Conservation (phyloP, 2,797 vertebrate genomes). For the Gymnothorax reevesii region DNA sequence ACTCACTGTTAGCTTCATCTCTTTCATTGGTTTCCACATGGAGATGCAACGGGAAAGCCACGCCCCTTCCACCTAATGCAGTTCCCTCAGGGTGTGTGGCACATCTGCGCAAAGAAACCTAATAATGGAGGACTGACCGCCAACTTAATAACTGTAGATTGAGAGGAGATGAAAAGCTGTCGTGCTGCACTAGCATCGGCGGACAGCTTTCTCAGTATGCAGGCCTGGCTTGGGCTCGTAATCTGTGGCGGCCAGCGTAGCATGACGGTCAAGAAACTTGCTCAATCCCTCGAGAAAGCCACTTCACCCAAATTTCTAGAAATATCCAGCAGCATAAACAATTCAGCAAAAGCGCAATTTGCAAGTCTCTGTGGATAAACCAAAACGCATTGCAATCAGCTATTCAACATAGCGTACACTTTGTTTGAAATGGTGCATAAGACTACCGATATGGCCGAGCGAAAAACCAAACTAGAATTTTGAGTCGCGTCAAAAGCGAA, state of each 20-base stretch:
- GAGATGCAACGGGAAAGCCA: not conserved
- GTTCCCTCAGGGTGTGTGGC: not conserved
- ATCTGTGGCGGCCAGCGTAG: not conserved
- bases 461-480: not conserved
- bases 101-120: not conserved
- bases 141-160: not conserved
- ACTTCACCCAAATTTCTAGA: not conserved
- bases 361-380: not conserved
- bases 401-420: not conserved
- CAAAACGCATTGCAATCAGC: not conserved
- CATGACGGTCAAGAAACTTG: not conserved
- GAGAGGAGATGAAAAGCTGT: slow-evolving; percentile 2
- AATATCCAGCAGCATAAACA: not conserved
- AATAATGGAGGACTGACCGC: not conserved
- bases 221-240: not conserved
- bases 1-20: not conserved
- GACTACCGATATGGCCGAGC: not conserved
- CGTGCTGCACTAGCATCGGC: not conserved
- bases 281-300: not conserved
- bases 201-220: not conserved
- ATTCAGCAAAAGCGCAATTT: not conserved
- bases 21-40: not conserved
- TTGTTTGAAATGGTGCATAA: not conserved
- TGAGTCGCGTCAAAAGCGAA: not conserved
- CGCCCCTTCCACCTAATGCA: not conserved